These are phyloP conservation scores for Brachypodius melanocephalos DNA, from an alignment of 2,113 vertebrate species.

Conservation along the genomic window DNA sequence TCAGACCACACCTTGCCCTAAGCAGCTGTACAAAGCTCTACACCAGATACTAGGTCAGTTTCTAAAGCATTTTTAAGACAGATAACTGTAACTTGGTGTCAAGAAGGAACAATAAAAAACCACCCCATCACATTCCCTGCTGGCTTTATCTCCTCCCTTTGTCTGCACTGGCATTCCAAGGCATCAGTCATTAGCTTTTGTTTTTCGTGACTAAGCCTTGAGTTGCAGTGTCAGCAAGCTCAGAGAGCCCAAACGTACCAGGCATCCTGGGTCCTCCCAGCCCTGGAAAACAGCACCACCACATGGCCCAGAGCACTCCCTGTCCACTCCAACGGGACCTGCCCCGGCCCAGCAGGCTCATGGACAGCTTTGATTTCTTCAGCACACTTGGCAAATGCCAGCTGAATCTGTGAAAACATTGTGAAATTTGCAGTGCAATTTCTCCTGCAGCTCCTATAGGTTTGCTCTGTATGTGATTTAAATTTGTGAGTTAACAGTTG, in stretches of 20 bases:
- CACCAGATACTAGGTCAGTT: not conserved
- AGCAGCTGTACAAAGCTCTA: not conserved
- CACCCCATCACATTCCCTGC: not conserved
- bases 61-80: not conserved
- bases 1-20: not conserved
- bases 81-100: not conserved
- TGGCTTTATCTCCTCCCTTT: not conserved
- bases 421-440: not conserved
- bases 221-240: not conserved
- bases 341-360: not conserved
- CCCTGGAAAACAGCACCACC: slow-evolving; percentile 77
- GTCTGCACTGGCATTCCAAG: not conserved
- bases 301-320: slow-evolving; percentile 58
- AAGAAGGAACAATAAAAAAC: not conserved
- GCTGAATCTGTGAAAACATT: slow-evolving; percentile 76
- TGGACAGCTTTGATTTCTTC: slow-evolving; percentile 77
- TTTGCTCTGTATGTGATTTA: not conserved
- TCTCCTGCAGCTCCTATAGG: not conserved
- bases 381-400: slow-evolving; percentile 82
- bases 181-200: not conserved
- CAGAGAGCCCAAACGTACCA: slow-evolving; percentile 74
- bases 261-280: slow-evolving; percentile 75
- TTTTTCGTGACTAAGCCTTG: not conserved
- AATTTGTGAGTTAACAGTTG: not conserved
- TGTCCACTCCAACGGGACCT: slow-evolving; percentile 62